Evolutionary conservation across 2,888 invertebrate genomes (phyloP).

Genomic region (Drosophila borborema): DNA sequence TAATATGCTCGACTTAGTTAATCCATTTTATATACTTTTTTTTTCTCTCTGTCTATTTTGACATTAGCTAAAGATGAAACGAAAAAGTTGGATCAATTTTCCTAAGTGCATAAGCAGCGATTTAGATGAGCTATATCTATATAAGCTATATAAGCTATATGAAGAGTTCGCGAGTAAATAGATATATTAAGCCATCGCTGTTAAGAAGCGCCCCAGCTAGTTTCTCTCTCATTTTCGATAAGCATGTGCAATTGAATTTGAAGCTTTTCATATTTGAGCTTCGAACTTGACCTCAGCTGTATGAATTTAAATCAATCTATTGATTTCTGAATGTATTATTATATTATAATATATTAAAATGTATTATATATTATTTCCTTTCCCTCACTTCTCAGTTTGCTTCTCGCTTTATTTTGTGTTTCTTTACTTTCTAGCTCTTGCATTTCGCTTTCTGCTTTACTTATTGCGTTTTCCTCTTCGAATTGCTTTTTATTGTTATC

Average conservation of each 20-base stretch:
- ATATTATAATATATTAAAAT: too few species aligned
- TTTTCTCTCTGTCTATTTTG: neutral
- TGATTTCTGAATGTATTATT: neutral
- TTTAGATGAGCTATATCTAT: constrained; percentile 2
- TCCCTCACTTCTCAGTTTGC: neutral
- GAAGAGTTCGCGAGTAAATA: neutral
- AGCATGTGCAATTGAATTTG: neutral
- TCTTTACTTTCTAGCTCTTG: neutral
- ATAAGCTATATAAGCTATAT: neutral
- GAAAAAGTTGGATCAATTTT: neutral
- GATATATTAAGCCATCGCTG: neutral
- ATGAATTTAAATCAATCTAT: neutral
- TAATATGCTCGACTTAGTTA: constrained; percentile 14
- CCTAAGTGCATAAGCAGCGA: neutral
- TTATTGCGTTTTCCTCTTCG: neutral
- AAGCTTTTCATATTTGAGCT: too few species aligned
- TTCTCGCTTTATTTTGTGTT: neutral
- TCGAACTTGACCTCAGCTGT: neutral
- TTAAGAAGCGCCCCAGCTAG: neutral
- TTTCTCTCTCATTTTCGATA: neutral
- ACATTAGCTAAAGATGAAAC: neutral
- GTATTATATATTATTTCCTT: too few species aligned
- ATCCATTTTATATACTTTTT: neutral
- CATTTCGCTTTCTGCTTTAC: neutral
- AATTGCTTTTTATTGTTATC: neutral